These are phyloP conservation scores for Bubo bubo DNA, from an alignment of 2,113 vertebrate genomes.

Conservation along the genomic window DNA sequence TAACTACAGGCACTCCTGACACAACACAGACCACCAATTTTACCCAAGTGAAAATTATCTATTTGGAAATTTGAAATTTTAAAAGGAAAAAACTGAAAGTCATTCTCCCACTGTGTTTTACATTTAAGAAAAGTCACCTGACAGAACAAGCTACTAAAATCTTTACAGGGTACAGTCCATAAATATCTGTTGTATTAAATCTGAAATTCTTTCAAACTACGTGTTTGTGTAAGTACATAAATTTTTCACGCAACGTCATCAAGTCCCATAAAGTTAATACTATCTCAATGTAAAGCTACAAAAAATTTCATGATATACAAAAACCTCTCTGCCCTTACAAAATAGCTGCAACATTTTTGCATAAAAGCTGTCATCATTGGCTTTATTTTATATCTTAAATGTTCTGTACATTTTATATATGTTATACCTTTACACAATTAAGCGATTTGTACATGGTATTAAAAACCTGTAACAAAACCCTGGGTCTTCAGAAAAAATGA, in stretches of 20 bases:
- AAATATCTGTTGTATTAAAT: slow-evolving; percentile 41
- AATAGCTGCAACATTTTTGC: background rate
- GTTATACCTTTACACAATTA: background rate
- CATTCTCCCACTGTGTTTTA: slow-evolving; percentile 4
- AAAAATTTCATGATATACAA: background rate
- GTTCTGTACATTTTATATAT: background rate
- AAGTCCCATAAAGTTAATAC: slow-evolving; percentile 29
- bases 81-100: slow-evolving; percentile 37
- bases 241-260: slow-evolving; percentile 5
- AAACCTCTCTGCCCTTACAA: background rate
- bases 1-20: background rate
- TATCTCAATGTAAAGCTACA: background rate
- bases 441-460: background rate
- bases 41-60: background rate
- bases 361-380: background rate
- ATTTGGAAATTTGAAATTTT: slow-evolving; percentile 55
- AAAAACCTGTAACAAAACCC: background rate
- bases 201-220: slow-evolving; percentile 62
- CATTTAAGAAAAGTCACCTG: slow-evolving; percentile 14
- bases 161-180: slow-evolving; percentile 20
- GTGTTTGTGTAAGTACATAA: slow-evolving; percentile 45
- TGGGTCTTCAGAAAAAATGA: background rate
- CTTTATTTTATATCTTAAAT: background rate
- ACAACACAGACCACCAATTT: slow-evolving; percentile 10
- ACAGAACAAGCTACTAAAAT: slow-evolving; percentile 52